Base-by-base conservation (phyloP, 1,140 invertebrate species). In the Gryon sp. region DNA sequence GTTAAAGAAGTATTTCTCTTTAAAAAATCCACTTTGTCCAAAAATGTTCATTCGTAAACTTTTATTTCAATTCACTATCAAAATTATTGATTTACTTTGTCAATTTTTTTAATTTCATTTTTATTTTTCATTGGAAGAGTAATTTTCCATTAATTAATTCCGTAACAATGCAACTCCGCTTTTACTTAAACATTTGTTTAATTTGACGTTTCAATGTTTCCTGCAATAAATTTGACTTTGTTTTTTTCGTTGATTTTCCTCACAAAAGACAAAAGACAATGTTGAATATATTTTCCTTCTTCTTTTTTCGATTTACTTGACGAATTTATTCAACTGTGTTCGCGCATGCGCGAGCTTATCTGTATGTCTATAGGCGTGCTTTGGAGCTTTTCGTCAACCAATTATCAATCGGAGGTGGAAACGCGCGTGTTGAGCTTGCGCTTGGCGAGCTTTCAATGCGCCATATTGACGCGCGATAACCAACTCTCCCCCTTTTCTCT, bases 391-490 rank as follows among this genome's bases (percentile, higher is more conserved):
- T 16, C 1, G 20, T 9, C 9, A 14, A 36, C 57, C 57, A 60
- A 60, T 60, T 9, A 7, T 7, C n/a, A 2, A 9, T 0, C n/a
- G 30, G 15, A 41, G 57, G 57, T 20, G 57, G 57, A 60, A 60
- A 60, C 57, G 1, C 6, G 7, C 4, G 22, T 2, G 1, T 9
- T 2, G 57, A 48, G 57, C 57, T 60, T 60, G 57, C 57, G 57
- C 26, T 7, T 1, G 11, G 8, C 12, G 43, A 38, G 30, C 57
- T 60, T 60, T 19, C 41, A 9, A 11, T 22, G 30, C 30, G 28
- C 41, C 55, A 45, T 59, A 59, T 45, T 40, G 55, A 45, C 55
- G 40, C 38, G 24, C 30, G 26, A 22, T 32, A n/a, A n/a, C n/a
- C n/a, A n/a, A n/a, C n/a, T n/a, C n/a, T n/a, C n/a, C n/a, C 7